Evolutionary conservation across 1,140 invertebrate species (phyloP).

Genomic region (Caerostris darwini): DNA sequence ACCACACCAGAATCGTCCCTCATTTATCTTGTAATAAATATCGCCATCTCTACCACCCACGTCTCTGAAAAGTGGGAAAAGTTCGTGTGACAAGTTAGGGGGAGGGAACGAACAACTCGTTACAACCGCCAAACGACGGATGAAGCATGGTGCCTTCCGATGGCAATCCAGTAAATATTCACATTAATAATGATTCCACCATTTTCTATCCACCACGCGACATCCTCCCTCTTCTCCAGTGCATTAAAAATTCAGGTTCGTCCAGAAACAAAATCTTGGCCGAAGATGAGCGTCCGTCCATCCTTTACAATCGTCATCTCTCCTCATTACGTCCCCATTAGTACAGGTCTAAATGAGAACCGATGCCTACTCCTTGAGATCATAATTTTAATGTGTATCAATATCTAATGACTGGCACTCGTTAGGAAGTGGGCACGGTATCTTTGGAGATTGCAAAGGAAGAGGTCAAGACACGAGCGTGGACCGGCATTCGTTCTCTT

Average conservation of each 20-base stretch:
- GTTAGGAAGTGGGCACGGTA: slow-evolving; percentile 15
- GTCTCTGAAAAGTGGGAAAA: not conserved
- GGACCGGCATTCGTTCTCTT: slow-evolving; percentile 60
- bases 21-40: not conserved
- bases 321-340: slow-evolving; percentile 71
- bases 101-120: not conserved
- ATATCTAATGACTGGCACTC: slow-evolving; percentile 69
- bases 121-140: not conserved
- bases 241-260: slow-evolving; percentile 66
- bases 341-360: not conserved
- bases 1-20: not conserved
- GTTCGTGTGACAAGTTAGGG: not conserved
- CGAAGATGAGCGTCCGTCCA: not conserved
- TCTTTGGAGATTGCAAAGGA: not conserved
- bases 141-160: not conserved
- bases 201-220: slow-evolving; percentile 9
- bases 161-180: slow-evolving; percentile 12
- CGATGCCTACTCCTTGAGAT: not conserved
- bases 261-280: slow-evolving; percentile 69
- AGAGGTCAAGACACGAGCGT: slow-evolving; percentile 25
- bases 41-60: not conserved
- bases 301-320: slow-evolving; percentile 54
- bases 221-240: not conserved
- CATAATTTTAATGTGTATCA: slow-evolving; percentile 75
- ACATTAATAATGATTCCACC: slow-evolving; percentile 59